Evolutionary conservation across 2,113 vertebrate genomes (phyloP), one percentile per base, ranked within the genome.

Genomic region (Struthidea cinerea): DNA sequence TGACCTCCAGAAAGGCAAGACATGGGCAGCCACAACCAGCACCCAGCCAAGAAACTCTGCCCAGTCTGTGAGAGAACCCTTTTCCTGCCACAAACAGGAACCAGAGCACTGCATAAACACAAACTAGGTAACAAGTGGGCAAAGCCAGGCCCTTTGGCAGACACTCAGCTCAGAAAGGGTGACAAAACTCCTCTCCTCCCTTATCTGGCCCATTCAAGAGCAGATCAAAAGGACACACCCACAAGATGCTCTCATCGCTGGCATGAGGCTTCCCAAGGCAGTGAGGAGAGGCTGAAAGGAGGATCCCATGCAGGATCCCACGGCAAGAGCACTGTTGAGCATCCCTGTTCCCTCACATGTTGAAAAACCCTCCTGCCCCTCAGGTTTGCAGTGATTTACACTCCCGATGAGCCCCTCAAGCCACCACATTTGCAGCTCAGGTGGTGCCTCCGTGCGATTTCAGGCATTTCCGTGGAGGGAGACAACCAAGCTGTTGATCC

Each of bases 401-500:
- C n/a, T 77, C 59, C 67, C 1, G 16, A 61, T 6, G 16, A 91
- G 79, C 60, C 10, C 16, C 65, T 59, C 49, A n/a, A 74, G 39
- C 46, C 33, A 12, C 23, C 57, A 14, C 60, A 44, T 56, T 81
- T 42, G 50, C 90, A 79, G 49, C 33, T 84, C 94, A 90, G 80
- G 90, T 75, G 73, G 49, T 82, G 79, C 60, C 56, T 77, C 70
- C 16, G 0, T 6, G 71, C 8, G 17, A 4, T 42, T 89, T 68
- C 60, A 87, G 80, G 88, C 88, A 61, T 84, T 75, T 89, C 77
- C 49, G 15, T 21, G 83, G 77, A 87, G 93, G 88, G 73, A 95
- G 79, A 67, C 65, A 94, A 84, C 78, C 74, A 67, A 92, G 49
- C 84, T 95, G 89, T 78, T 95, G 92, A 93, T 87, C 61, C 28